phyloP scores from a whole-genome alignment of 1,140 invertebrate species.

The Globodera rostochiensis region DNA sequence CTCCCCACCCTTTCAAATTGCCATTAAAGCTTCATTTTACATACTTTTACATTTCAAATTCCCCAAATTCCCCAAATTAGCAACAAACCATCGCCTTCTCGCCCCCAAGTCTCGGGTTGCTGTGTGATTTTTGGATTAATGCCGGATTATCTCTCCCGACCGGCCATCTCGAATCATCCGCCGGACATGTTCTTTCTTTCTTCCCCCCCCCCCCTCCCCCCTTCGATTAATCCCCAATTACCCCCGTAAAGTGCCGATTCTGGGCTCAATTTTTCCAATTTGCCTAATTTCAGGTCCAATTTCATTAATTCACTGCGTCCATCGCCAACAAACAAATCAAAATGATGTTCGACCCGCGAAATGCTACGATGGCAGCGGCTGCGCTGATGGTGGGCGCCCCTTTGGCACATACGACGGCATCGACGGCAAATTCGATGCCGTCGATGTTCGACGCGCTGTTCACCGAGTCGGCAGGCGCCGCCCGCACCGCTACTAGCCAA shows the following conservation, averaged over 20 bases:
- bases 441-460: not conserved
- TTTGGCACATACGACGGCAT: conserved; percentile 6
- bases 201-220: not conserved
- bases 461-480: not conserved
- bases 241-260: not conserved
- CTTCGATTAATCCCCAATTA: conserved; percentile 16
- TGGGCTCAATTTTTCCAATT: not conserved
- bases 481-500: not conserved
- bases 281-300: not conserved
- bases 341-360: conserved; percentile 32
- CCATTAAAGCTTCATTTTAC: no score
- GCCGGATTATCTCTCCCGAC: not conserved
- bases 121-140: not conserved
- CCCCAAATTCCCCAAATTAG: no score
- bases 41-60: no score
- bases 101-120: not conserved
- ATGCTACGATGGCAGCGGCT: conserved; percentile 6
- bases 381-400: conserved; percentile 11
- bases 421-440: not conserved
- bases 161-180: not conserved
- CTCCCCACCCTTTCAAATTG: not conserved
- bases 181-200: not conserved
- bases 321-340: not conserved
- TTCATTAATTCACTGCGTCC: not conserved
- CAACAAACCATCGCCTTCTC: not conserved